These are phyloP conservation scores for Chlorodrepanis virens DNA, from an alignment of 2,113 vertebrate species.

Conservation along the genomic window DNA sequence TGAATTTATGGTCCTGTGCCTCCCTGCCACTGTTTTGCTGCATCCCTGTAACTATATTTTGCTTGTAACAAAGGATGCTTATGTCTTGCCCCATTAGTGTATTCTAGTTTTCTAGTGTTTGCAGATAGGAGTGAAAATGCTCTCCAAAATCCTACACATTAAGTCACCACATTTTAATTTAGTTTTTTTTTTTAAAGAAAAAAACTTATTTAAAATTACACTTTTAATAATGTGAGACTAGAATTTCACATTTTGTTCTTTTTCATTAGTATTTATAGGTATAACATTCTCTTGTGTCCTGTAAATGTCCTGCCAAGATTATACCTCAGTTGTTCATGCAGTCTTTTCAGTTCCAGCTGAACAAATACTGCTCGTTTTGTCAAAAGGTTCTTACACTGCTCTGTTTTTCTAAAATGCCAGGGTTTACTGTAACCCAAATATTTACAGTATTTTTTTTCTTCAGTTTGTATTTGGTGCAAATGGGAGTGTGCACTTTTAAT, in stretches of 20 bases:
- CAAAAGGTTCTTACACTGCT: background rate
- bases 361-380: background rate
- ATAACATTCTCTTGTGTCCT: background rate
- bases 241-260: background rate
- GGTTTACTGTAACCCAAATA: background rate
- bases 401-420: background rate
- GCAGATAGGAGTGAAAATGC: rapidly evolving
- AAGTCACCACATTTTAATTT: background rate
- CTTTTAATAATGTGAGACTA: background rate
- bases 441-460: background rate
- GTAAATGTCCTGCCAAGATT: background rate
- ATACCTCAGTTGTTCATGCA: background rate
- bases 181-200: background rate
- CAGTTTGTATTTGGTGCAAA: background rate
- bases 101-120: background rate
- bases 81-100: background rate
- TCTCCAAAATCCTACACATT: background rate
- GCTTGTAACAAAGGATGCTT: background rate
- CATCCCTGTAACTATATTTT: background rate
- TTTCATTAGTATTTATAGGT: background rate
- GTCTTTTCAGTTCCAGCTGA: slow-evolving; percentile 5
- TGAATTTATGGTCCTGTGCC: background rate
- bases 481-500: background rate
- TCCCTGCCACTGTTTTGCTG: background rate
- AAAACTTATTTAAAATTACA: background rate